Evolutionary conservation across 2,888 invertebrate genomes (phyloP), one percentile per base, ranked within the genome.

Genomic region (Rhyacophila evoluta): DNA sequence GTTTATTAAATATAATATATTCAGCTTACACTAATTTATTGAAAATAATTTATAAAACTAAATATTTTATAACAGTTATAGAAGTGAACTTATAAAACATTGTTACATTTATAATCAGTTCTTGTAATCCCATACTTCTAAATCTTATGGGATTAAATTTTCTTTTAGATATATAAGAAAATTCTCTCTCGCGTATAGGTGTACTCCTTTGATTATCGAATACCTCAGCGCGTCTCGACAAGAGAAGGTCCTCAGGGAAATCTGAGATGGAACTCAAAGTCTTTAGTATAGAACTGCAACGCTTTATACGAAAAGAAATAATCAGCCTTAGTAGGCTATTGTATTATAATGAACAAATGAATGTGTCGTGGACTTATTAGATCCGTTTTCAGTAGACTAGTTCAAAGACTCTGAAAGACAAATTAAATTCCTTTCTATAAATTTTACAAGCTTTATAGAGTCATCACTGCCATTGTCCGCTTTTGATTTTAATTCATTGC

Each of bases 251-350:
- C 76, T 71, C 71, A 25, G 76, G 76, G 76, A 76, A 76, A 76
- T 76, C 76, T 76, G 36, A 29, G 76, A 76, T 72, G 76, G 69
- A 76, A 41, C 71, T 76, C 76, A 72, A 69, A 29, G 69, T 69
- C 69, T 69, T 69, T 69, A 69, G 33, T 33, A 33, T 69, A 15
- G 33, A 69, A 28, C 69, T 69, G 33, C 55, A 55, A 55, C 69
- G 38, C 73, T 28, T 39, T 15, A 29, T 39, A 28, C 27, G 73
- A 28, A 73, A 73, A 27, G 41, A 73, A 38, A 39, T 39, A 39
- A 73, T 73, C 28, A 27, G n/a, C 73, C 12, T n/a, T 39, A 29
- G 28, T 41, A 19, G 39, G 41, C 55, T 55, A 12, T 55, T 55
- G 5, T 55, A 55, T 55, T 55, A 19, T 55, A 72, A 25, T 36